A percentile compares a stretch with the other conserved stretches of the same genome.
Conservation (phyloP, 2,888 invertebrate genomes). For the Philaethria dido region DNA sequence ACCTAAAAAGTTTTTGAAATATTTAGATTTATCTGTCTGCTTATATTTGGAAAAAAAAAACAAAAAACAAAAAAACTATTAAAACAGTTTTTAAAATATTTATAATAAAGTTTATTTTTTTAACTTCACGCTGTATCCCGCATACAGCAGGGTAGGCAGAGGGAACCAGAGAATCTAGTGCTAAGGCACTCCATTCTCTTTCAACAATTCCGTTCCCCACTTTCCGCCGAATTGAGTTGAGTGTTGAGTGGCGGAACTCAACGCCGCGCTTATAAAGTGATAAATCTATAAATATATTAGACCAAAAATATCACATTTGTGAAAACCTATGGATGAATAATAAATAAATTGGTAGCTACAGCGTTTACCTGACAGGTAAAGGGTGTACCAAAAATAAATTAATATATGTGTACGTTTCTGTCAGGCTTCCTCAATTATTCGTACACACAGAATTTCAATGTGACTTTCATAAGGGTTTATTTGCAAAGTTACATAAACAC, state of each 20-base stretch:
- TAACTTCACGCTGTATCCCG: no score
- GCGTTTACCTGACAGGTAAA: not conserved
- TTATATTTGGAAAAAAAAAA: not conserved
- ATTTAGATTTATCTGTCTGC: not conserved
- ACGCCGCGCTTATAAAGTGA: no score
- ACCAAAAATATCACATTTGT: no score
- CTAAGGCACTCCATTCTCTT: no score
- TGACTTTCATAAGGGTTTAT: not conserved
- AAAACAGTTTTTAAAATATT: not conserved
- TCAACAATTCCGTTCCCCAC: no score
- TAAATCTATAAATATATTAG: no score
- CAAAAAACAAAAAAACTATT: not conserved
- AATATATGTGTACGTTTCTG: not conserved
- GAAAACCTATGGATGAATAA: not conserved
- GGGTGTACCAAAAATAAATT: not conserved
- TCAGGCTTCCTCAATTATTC: not conserved
- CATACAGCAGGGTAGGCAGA: no score
- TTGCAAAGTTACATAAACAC: constrained; percentile 19
- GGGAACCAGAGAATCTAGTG: no score
- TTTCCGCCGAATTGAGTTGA: no score
- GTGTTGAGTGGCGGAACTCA: no score
- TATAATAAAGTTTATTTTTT: no score
- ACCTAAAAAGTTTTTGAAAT: not conserved
- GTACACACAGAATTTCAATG: not conserved
- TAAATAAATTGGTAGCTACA: not conserved